Evolutionary conservation across 92 coral and sea anemone species (phyloP), one percentile per base, ranked within the genome.

Genomic region (Epizoanthus scotinus): DNA sequence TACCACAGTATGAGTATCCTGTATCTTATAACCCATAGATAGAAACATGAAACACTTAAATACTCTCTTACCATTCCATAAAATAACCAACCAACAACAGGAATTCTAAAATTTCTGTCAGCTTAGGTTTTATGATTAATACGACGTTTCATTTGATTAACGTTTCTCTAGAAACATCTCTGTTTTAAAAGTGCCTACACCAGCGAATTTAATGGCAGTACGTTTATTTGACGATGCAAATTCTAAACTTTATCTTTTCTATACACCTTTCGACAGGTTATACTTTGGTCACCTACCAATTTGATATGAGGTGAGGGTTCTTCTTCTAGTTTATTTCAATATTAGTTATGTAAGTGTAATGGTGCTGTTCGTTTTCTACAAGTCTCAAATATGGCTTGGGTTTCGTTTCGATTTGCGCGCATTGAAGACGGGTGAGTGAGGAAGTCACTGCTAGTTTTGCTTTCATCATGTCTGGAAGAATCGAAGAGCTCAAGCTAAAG

Each of bases 231-330:
- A 47, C 52, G 52, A 13, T 9, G 14, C 52, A 47, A 47, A 13
- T 47, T 42, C 55, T 21, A 40, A 59, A 38, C 81, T 26, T 47
- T 21, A 40, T 44, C 10, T 38, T 56, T n/a, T 34, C 27, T 75
- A 18, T 59, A 31, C 7, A 40, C 81, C 56, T 47, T 31, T 58
- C 53, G 52, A 38, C 66, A 75, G 81, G 66, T 53, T 17, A 60
- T 49, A 34, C 15, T 2, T 7, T 47, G 13, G 52, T 47, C 52
- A 47, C 17, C 52, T 2, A 47, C 52, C 52, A 47, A 55, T 65
- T 54, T 21, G 59, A 34, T 15, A 75, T 75, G 81, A 75, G 81
- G 81, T 75, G 26, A 75, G 81, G 55, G 47, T 57, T 2, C 10
- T 22, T 13, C 18, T 55, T 29, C 58, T 54, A 8, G 42, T 75